These are phyloP conservation scores for Melolontha melolontha DNA, from an alignment of 2,888 invertebrate species.

Conservation along the genomic window DNA sequence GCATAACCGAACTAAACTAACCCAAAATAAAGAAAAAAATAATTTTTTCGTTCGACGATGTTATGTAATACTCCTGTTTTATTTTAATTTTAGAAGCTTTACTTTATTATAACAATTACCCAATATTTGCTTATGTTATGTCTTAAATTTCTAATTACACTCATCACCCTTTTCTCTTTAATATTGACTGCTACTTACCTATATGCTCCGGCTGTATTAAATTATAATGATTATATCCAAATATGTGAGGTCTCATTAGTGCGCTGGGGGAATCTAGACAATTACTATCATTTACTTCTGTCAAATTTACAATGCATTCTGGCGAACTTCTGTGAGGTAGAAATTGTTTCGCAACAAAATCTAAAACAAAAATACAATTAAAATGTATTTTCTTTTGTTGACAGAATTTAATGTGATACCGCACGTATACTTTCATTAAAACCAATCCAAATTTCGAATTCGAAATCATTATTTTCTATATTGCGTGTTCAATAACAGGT, in stretches of 20 bases:
- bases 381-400: not conserved
- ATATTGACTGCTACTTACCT: conserved; percentile 8
- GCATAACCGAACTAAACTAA: no score
- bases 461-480: conserved; percentile 4
- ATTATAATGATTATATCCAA: conserved; percentile 16
- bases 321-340: conserved; percentile 21
- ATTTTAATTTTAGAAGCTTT: no score
- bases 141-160: no score
- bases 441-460: conserved; percentile 12
- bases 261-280: conserved; percentile 11
- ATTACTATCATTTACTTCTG: conserved; percentile 21
- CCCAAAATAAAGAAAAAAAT: no score
- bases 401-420: no score
- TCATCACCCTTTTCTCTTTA: no score
- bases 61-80: no score
- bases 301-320: conserved; percentile 22
- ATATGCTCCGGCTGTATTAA: conserved; percentile 10
- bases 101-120: no score
- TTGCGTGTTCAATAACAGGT: conserved; percentile 26
- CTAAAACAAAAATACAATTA: conserved; percentile 16
- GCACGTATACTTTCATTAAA: no score
- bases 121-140: no score
- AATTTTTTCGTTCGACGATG: no score
- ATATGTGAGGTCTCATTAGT: conserved; percentile 14
- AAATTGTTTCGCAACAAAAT: conserved; percentile 26